phyloP scores from a whole-genome alignment of 2,888 invertebrate genomes.

The Agrotis puta region DNA sequence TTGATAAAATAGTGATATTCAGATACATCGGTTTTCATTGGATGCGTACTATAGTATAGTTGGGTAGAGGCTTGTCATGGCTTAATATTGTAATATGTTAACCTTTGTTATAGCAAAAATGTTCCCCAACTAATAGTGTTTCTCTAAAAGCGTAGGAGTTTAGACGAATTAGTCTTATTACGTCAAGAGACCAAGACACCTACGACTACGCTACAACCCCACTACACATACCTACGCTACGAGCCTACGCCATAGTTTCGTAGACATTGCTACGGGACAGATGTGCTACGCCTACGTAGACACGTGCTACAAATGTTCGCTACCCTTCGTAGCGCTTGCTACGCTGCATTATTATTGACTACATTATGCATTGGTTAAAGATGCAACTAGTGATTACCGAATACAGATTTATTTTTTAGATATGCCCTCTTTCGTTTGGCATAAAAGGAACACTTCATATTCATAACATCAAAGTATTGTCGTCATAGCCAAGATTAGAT shows the following conservation, averaged over 20 bases:
- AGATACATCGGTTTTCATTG: no score
- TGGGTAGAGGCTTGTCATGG: no score
- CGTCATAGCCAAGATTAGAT: no score
- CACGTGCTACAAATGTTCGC: not conserved
- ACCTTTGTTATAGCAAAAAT: no score
- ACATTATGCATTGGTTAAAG: not conserved
- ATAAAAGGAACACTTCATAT: no score
- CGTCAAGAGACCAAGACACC: no score
- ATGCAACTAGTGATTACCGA: not conserved
- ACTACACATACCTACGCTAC: constrained; percentile 1
- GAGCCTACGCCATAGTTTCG: constrained; percentile 1
- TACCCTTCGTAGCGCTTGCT: constrained; percentile 14
- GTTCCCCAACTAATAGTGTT: not conserved
- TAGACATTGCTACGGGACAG: constrained; percentile 21
- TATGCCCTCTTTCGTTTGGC: no score
- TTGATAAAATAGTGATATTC: no score
- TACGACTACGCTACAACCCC: constrained; percentile 13
- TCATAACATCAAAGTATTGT: no score
- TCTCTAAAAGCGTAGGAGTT: not conserved
- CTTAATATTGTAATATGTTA: no score
- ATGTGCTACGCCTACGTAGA: not conserved
- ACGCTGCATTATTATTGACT: not conserved
- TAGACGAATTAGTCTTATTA: not conserved
- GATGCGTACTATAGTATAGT: no score
- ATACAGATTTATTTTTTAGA: no score